These are phyloP conservation scores for Poeciliopsis retropinna DNA, from an alignment of 2,113 vertebrate species.

Conservation along the genomic window DNA sequence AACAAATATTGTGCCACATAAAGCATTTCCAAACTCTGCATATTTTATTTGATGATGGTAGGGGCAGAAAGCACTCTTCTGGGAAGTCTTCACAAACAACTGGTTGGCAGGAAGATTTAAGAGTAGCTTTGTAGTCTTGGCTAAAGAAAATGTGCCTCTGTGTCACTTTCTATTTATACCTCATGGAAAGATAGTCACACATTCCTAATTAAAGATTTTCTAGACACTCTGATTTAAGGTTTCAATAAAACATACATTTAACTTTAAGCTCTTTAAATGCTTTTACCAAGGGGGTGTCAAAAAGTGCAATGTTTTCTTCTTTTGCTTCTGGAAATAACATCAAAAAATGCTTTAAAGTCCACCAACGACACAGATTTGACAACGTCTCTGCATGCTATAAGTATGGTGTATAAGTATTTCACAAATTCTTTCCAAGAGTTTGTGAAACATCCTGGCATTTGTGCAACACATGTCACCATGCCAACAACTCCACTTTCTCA, in stretches of 20 bases:
- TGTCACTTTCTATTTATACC: too few species aligned
- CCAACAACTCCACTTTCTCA: constrained; percentile 48
- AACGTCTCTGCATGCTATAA: not conserved
- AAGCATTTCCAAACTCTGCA: too few species aligned
- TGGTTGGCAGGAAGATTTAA: not conserved
- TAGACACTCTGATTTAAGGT: too few species aligned
- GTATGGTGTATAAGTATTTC: not conserved
- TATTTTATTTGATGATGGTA: too few species aligned
- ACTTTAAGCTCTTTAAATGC: too few species aligned
- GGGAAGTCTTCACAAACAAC: not conserved
- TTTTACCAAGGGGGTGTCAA: too few species aligned
- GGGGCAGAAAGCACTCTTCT: not conserved
- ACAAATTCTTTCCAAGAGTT: constrained; percentile 11
- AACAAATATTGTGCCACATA: not conserved
- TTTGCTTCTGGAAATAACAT: not conserved
- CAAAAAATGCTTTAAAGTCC: not conserved
- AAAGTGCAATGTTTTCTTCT: too few species aligned
- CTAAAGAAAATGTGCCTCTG: too few species aligned
- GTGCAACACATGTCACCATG: not conserved
- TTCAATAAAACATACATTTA: too few species aligned
- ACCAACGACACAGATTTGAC: not conserved
- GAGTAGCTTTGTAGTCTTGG: not conserved
- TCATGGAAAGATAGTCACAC: too few species aligned
- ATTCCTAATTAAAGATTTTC: too few species aligned
- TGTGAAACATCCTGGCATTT: not conserved